These are phyloP conservation scores for silkworm (Bombyx mori) DNA, from an alignment of 1,140 invertebrate genomes.

Conservation along the genomic window DNA sequence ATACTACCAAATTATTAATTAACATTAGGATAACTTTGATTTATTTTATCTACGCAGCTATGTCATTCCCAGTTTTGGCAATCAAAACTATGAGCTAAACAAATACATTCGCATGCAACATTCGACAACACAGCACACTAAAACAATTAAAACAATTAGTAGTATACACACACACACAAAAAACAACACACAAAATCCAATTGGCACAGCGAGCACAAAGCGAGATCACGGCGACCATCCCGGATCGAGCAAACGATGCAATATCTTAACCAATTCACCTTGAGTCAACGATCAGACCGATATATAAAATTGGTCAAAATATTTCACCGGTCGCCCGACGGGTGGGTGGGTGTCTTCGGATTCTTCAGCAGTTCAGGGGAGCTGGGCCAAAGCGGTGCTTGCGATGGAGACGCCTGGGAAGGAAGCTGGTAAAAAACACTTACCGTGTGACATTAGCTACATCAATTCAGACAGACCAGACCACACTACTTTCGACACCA, in stretches of 20 bases:
- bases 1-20: too few relatives aligned
- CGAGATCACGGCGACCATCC: constrained; percentile 25
- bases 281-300: constrained; percentile 14
- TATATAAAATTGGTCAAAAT: constrained; percentile 69
- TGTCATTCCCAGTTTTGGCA: too few relatives aligned
- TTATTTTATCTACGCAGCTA: too few relatives aligned
- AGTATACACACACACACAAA: constrained; percentile 14
- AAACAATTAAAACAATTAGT: background rate
- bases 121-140: background rate
- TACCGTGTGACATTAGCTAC: background rate
- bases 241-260: constrained; percentile 54
- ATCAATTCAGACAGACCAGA: background rate
- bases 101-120: background rate
- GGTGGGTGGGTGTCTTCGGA: constrained; percentile 9
- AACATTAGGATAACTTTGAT: too few relatives aligned
- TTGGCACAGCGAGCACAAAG: constrained; percentile 9
- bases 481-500: background rate
- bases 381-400: too few relatives aligned
- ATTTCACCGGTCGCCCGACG: constrained; percentile 65
- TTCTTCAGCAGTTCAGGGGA: too few relatives aligned
- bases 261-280: constrained; percentile 72
- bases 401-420: background rate
- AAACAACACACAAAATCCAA: constrained; percentile 9
- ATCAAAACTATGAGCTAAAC: too few relatives aligned
- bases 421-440: background rate